Conservation (phyloP, 2,797 vertebrate species). For the Naso thynnoides region DNA sequence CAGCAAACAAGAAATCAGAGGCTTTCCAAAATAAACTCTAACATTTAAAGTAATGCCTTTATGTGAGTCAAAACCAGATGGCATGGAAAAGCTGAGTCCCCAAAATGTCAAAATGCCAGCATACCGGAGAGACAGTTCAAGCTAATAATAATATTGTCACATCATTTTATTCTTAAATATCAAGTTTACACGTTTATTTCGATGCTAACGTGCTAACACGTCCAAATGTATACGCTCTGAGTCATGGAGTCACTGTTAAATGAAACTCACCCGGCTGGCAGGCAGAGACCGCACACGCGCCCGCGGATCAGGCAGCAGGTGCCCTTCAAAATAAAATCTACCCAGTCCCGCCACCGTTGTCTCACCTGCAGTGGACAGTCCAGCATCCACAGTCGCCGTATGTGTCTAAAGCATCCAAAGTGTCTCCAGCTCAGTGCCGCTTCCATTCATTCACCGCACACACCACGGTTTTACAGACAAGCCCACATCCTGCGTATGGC, state of each 20-base stretch:
- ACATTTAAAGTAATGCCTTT: background rate
- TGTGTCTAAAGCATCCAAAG: constrained; percentile 28
- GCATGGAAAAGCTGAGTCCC: background rate
- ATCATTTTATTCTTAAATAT: background rate
- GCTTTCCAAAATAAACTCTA: constrained; percentile 2
- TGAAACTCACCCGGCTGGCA: background rate
- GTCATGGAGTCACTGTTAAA: background rate
- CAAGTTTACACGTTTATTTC: background rate
- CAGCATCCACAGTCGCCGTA: constrained; percentile 59
- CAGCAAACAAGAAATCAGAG: background rate
- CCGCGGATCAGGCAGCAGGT: background rate
- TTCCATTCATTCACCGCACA: constrained; percentile 65
- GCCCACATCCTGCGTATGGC: constrained; percentile 76
- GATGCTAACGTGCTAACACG: background rate
- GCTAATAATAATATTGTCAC: background rate
- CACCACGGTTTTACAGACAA: constrained; percentile 38
- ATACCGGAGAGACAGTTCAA: background rate
- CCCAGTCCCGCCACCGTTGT: background rate
- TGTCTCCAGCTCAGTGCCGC: constrained; percentile 44
- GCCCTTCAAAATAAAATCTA: constrained; percentile 11
- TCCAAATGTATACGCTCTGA: background rate
- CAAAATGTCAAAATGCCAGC: background rate
- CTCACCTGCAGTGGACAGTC: constrained; percentile 74
- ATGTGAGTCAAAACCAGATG: constrained; percentile 23
- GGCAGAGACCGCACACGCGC: background rate